Evolutionary conservation across 2,113 vertebrate genomes (phyloP), one percentile per base, ranked within the genome.

Genomic region (Lipotes vexillifer): DNA sequence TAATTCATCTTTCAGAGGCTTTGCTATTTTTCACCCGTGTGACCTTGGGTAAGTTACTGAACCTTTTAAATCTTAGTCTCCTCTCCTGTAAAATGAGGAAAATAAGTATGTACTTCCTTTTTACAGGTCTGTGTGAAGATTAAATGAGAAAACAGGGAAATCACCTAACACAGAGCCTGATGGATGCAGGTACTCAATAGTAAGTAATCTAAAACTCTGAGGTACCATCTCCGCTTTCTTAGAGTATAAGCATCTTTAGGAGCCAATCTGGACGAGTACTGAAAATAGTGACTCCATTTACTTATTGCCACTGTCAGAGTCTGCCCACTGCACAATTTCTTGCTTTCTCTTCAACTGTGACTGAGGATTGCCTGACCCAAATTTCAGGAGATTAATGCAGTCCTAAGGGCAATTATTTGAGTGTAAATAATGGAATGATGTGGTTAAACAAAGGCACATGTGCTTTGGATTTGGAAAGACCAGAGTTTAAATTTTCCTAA

Each of bases 391-490:
- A 97, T 89, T 89, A 87, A 94, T 90, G 97, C 21, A 52, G 63
- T 75, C 82, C 57, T 94, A n/a, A 83, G 95, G 94, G 95, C 57
- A 93, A 94, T 90, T 90, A 81, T 52, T 41, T 21, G 49, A 94
- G 78, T 92, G 57, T 93, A 97, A 97, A 92, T 97, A 96, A 71
- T 44, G 52, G 83, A 95, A 94, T 74, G 36, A 69, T 96, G 93
- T 96, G 96, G 93, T 94, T 78, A 89, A 91, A 97, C 15, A 12
- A 84, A 94, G 94, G 49, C 88, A 90, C 90, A 96, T 96, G 90
- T 96, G 93, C 97, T 97, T 97, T 93, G 93, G 63, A 96, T 98
- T 97, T 97, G 97, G 84, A 88, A 91, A 96, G 82, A 78, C 93
- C 90, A 94, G 92, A 94, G 89, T 96, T 96, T 93, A 96, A 95